These are phyloP conservation scores for Mystacides longicornis DNA, from an alignment of 2,888 invertebrate genomes.

Conservation along the genomic window DNA sequence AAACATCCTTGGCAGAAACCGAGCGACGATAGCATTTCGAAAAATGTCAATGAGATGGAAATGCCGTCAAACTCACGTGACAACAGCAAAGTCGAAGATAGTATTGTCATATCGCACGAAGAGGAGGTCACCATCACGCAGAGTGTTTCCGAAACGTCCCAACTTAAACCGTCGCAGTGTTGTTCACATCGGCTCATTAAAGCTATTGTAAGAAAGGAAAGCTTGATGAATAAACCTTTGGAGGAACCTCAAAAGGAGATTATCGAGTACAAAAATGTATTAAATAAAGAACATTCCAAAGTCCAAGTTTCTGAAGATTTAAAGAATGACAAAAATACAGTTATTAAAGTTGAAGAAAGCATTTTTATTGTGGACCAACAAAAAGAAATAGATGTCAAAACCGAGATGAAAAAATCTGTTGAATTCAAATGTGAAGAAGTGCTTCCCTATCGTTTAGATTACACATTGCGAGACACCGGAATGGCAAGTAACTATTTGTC, in stretches of 20 bases:
- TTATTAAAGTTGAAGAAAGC: background rate
- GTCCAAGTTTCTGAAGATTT: background rate
- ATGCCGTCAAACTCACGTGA: conserved; percentile 12
- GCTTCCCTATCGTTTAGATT: conserved; percentile 43
- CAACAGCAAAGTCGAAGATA: conserved; percentile 5
- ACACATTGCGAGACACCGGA: conserved; percentile 49
- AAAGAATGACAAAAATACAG: background rate
- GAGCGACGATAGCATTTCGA: background rate
- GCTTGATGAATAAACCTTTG: background rate
- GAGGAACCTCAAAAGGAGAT: no score
- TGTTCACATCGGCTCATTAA: background rate
- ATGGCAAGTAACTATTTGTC: conserved; percentile 52
- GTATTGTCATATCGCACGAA: background rate
- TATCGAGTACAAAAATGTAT: no score
- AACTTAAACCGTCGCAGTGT: background rate
- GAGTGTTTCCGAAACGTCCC: no score
- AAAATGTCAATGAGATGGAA: conserved; percentile 6
- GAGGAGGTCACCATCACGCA: background rate
- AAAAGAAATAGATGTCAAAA: background rate
- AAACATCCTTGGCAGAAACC: conserved; percentile 24
- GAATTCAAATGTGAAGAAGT: conserved; percentile 32
- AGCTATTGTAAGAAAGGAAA: background rate
- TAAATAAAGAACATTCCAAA: background rate
- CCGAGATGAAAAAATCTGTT: background rate
- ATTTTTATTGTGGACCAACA: background rate